A percentile compares a stretch with the other conserved stretches of the same genome.
Conservation (phyloP, 2,113 vertebrate genomes). For the Corvus moneduloides region DNA sequence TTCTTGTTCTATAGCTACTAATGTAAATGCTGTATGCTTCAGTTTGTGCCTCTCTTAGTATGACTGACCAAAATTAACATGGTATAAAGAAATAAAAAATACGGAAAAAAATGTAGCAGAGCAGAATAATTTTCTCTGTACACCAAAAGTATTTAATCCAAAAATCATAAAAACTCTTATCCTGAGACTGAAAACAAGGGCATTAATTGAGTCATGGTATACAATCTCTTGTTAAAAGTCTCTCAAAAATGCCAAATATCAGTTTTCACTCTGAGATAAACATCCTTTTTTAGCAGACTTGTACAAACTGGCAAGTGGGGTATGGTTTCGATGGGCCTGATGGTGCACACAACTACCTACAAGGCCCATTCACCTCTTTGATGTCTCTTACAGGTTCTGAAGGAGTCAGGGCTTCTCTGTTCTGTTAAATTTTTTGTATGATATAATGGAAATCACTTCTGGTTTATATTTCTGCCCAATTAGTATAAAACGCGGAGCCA, state of each 20-base stretch:
- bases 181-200: background rate
- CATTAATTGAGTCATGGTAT: background rate
- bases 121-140: background rate
- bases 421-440: background rate
- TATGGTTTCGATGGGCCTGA: background rate
- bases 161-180: background rate
- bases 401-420: background rate
- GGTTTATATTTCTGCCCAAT: background rate
- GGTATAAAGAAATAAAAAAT: background rate
- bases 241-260: background rate
- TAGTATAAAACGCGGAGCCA: background rate
- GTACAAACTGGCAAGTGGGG: background rate
- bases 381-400: background rate
- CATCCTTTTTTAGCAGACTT: background rate
- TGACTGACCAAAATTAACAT: background rate
- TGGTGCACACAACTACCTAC: background rate
- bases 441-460: background rate
- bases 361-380: background rate
- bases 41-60: background rate
- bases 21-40: background rate
- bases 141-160: background rate
- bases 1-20: background rate
- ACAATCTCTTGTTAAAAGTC: background rate
- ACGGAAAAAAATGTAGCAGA: background rate
- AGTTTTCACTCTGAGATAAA: background rate